Conservation (phyloP, 1,140 invertebrate species). For the Chionoecetes opilio region DNA sequence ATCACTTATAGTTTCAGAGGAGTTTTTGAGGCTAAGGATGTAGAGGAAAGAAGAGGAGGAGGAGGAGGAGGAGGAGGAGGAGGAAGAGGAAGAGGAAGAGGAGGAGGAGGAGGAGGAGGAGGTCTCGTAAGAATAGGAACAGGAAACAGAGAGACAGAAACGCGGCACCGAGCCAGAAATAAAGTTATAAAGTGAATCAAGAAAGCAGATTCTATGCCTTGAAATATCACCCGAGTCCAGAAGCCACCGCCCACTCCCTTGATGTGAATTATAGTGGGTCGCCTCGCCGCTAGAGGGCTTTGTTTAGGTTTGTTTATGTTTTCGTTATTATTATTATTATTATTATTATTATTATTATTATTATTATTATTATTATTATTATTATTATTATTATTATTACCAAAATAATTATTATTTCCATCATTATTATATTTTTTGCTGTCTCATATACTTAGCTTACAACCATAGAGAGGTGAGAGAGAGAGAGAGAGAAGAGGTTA, state of each 20-base stretch:
- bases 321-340: background rate
- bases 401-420: background rate
- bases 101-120: background rate
- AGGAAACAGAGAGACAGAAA: background rate
- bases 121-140: background rate
- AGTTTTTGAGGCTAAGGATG: too few relatives aligned
- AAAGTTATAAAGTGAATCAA: background rate
- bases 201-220: background rate
- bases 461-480: background rate
- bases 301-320: background rate
- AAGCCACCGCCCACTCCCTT: background rate
- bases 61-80: background rate
- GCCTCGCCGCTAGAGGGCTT: background rate
- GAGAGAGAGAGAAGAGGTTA: slow-evolving; percentile 19
- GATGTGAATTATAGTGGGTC: background rate
- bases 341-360: slow-evolving; percentile 20
- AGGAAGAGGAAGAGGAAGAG: background rate
- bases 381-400: background rate
- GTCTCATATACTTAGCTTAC: too few relatives aligned
- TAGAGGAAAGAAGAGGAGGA: background rate
- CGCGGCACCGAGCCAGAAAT: background rate
- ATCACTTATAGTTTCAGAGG: too few relatives aligned
- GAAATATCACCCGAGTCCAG: background rate
- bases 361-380: background rate
- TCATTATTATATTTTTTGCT: background rate